Percentiles rank a stretch among this genome's conserved stretches.
phyloP scores from a whole-genome alignment of 2,888 invertebrate species.

The Biston stratarius region DNA sequence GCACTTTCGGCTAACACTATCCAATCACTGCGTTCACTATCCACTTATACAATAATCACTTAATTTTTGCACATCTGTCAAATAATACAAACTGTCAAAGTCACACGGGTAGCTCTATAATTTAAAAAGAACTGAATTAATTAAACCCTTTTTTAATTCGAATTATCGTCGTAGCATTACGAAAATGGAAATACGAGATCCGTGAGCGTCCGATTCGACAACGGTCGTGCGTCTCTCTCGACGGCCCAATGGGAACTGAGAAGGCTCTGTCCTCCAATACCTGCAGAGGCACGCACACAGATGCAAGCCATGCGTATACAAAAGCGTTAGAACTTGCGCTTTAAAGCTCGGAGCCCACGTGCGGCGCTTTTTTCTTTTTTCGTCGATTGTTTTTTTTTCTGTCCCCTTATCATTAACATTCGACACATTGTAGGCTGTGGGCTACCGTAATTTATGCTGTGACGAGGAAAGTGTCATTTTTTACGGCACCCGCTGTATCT shows the following conservation, averaged over 20 bases:
- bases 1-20: constrained; percentile 37
- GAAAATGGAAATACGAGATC: constrained; percentile 31
- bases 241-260: constrained; percentile 77
- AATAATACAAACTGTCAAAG: constrained; percentile 15
- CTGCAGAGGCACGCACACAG: constrained; percentile 82
- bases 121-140: neutral
- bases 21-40: constrained; percentile 42
- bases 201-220: constrained; percentile 34
- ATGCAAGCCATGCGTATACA: constrained; percentile 68
- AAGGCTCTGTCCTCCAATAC: constrained; percentile 67
- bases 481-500: constrained; percentile 40
- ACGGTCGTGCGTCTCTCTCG: constrained; percentile 54
- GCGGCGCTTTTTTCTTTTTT: constrained; percentile 46
- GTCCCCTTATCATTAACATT: constrained; percentile 56
- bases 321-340: constrained; percentile 68
- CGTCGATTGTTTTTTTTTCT: constrained; percentile 50
- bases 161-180: constrained; percentile 17
- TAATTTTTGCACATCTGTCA: constrained; percentile 12
- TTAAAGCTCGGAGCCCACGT: constrained; percentile 77
- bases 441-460: constrained; percentile 59
- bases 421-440: constrained; percentile 58
- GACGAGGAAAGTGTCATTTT: constrained; percentile 43
- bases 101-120: neutral
- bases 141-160: constrained; percentile 15
- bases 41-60: constrained; percentile 41